phyloP scores from a whole-genome alignment of 2,113 vertebrate genomes.

The Electrona antarctica region DNA sequence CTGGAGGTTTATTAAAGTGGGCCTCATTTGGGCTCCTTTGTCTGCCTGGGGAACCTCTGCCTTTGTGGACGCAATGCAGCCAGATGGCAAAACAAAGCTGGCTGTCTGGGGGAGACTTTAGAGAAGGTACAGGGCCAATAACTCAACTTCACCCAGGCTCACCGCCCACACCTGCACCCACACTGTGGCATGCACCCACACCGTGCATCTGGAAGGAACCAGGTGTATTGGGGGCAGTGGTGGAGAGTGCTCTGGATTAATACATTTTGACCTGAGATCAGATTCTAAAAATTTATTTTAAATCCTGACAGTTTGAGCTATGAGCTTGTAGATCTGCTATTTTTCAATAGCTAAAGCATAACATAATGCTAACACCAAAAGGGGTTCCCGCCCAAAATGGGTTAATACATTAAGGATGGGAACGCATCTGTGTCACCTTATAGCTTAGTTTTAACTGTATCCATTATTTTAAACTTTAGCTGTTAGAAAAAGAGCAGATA shows the following conservation, averaged over 20 bases:
- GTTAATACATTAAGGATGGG: too few species aligned
- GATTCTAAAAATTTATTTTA: too few species aligned
- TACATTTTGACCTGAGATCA: too few species aligned
- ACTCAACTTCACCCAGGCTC: conserved; percentile 59
- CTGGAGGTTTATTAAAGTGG: conserved; percentile 71
- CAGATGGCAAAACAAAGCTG: conserved; percentile 80
- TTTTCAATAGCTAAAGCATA: too few species aligned
- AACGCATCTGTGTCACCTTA: too few species aligned
- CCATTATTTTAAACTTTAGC: too few species aligned
- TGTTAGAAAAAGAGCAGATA: too few species aligned
- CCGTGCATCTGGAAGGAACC: neutral
- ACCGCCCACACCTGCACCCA: conserved; percentile 47
- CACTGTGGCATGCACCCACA: neutral
- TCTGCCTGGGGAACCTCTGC: conserved; percentile 71
- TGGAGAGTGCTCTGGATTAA: neutral
- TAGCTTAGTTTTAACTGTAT: too few species aligned
- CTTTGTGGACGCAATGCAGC: conserved; percentile 78
- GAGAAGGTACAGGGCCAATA: conserved; percentile 64
- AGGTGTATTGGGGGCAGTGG: neutral
- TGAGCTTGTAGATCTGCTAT: too few species aligned
- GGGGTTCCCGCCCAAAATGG: too few species aligned
- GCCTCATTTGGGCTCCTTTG: conserved; percentile 75
- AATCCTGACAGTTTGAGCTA: too few species aligned
- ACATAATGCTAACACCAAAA: too few species aligned
- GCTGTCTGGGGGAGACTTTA: conserved; percentile 65